Base-by-base conservation (phyloP, 2,888 invertebrate genomes). In the Ecliptopera silaceata region DNA sequence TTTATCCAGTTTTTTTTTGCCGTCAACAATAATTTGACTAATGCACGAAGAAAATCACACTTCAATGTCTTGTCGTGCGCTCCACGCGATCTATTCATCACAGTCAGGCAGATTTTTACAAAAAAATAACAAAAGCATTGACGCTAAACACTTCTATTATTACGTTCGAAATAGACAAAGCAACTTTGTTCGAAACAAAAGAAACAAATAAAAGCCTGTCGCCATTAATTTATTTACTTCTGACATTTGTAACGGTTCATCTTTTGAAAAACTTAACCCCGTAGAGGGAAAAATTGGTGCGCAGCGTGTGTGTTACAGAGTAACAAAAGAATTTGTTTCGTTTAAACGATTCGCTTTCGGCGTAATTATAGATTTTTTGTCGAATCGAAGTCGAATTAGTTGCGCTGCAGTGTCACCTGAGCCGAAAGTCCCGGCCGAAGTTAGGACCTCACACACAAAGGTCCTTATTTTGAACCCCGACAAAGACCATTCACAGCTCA, bases 81-180 rank as follows among this genome's bases (percentile, higher is more conserved):
- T 76, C 80, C 89, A 88, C 86, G 86, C 83, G 84, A 79, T 77
- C 84, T 77, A 86, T 88, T 86, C 86, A 86, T 77, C 74, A 77
- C 69, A 68, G 56, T 63, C 69, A 70, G 68, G 67, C 73, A 73
- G 76, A 72, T 80, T 87, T 87, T 86, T 88, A 81, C 78, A 73
- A 76, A 57, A 76, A 57, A 74, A 69, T 69, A 79, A 90, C 88
- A 91, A 91, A 87, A 83, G 87, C 73, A 70, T 65, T 83, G 88
- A 88, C 83, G 84, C 80, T 91, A 89, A 90, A 91, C 91, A 90
- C 82, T 81, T 80, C 87, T 80, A 90, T 91, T 91, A 90, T 91
- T 82, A 76, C 80, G 69, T 80, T 69, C 72, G 77, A 82, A 87
- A 84, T 84, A 89, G 88, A 90, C 88, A 90, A 91, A 88, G 86